These are phyloP conservation scores for Drosophila auraria DNA, from an alignment of 1,140 invertebrate genomes.

Conservation along the genomic window DNA sequence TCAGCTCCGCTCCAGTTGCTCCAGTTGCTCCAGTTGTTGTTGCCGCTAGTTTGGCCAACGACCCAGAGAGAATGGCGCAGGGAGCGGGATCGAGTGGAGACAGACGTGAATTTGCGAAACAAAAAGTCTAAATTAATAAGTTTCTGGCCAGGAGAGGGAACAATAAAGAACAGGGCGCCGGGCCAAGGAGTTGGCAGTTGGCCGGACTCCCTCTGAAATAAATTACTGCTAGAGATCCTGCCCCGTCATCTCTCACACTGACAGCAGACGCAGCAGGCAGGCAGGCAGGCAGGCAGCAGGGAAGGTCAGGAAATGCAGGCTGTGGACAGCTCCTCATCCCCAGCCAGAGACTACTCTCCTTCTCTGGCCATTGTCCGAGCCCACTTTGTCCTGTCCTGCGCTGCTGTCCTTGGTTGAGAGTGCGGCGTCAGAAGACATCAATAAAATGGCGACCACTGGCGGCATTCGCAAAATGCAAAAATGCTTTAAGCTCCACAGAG, in stretches of 20 bases:
- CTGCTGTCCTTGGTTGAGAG: slow-evolving; percentile 42
- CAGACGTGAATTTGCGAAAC: slow-evolving; percentile 74
- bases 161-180: slow-evolving; percentile 68
- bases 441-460: slow-evolving; percentile 61
- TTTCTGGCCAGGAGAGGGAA: slow-evolving; percentile 56
- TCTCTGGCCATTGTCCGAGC: slow-evolving; percentile 22
- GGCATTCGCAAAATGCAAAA: slow-evolving; percentile 37
- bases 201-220: slow-evolving; percentile 49
- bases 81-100: slow-evolving; percentile 16
- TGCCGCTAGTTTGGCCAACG: slow-evolving; percentile 69
- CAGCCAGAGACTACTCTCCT: neutral
- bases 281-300: neutral
- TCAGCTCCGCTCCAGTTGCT: neutral
- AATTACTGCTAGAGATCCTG: slow-evolving; percentile 54
- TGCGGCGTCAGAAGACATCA: slow-evolving; percentile 70
- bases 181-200: slow-evolving; percentile 37
- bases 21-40: slow-evolving; percentile 18
- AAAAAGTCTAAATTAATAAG: slow-evolving; percentile 82
- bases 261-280: slow-evolving; percentile 41
- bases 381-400: slow-evolving; percentile 42
- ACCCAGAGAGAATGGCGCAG: slow-evolving; percentile 39
- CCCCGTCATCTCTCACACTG: slow-evolving; percentile 46
- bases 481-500: slow-evolving; percentile 36
- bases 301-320: slow-evolving; percentile 24
- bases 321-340: slow-evolving; percentile 29